These are phyloP conservation scores for Cotesia chilonis DNA, from an alignment of 1,140 invertebrate genomes.

Conservation along the genomic window DNA sequence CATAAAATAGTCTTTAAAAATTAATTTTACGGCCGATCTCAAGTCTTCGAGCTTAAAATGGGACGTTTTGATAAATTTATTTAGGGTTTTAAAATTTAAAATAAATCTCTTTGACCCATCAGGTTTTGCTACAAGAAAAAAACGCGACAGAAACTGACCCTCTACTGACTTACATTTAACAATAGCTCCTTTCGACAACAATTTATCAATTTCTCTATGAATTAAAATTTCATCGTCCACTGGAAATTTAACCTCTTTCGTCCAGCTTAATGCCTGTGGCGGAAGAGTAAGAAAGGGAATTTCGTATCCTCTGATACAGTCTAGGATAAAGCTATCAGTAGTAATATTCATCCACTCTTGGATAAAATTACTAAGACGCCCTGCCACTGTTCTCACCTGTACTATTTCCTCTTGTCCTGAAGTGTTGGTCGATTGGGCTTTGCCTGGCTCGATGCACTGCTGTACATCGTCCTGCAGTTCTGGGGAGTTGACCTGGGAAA, in stretches of 20 bases:
- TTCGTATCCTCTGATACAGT: conserved; percentile 5
- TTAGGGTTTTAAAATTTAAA: no score
- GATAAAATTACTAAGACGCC: conserved; percentile 24
- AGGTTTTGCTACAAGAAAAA: not conserved
- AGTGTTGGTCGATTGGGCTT: not conserved
- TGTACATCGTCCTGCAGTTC: conserved; percentile 6
- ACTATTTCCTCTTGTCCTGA: not conserved
- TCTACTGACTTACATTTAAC: conserved; percentile 9
- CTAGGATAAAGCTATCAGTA: not conserved
- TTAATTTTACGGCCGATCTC: no score
- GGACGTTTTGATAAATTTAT: no score
- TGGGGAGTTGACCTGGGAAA: conserved; percentile 10
- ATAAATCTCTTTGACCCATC: no score
- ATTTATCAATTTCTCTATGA: not conserved
- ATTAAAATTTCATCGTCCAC: not conserved
- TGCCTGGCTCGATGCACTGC: conserved; percentile 7
- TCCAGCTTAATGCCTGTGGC: conserved; percentile 2
- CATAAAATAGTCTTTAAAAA: no score
- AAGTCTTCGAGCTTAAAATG: no score
- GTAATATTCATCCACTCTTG: not conserved
- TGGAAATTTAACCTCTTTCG: not conserved
- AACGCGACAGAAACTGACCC: not conserved
- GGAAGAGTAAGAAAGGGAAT: not conserved
- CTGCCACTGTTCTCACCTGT: conserved; percentile 17
- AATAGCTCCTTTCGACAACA: conserved; percentile 2